Percentiles rank a stretch among this genome's conserved stretches.
These are phyloP conservation scores for Cephus spinipes DNA, from an alignment of 2,888 invertebrate genomes.

Conservation along the genomic window DNA sequence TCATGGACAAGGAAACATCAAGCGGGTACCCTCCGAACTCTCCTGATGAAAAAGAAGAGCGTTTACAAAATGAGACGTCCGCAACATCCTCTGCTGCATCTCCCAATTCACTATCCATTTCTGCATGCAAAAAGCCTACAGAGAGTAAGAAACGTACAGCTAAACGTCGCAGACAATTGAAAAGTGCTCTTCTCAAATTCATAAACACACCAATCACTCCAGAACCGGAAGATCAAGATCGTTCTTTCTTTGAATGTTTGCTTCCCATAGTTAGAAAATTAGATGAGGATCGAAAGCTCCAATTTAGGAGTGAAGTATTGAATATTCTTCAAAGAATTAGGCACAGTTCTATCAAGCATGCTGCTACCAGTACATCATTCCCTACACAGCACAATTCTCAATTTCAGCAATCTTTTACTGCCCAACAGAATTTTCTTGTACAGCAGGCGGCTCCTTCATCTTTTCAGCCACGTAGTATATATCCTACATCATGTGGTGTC, in stretches of 20 bases:
- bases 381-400: too few species aligned
- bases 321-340: background rate
- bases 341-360: too few species aligned
- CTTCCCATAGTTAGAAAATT: background rate
- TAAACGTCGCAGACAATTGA: too few species aligned
- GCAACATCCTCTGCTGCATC: background rate
- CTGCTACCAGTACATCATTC: too few species aligned
- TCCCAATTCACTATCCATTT: background rate
- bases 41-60: background rate
- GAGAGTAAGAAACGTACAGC: background rate
- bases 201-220: background rate
- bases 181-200: background rate
- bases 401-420: too few species aligned
- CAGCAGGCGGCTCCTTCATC: too few species aligned
- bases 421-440: too few species aligned
- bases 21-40: background rate
- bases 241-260: slow-evolving; percentile 6
- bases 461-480: too few species aligned
- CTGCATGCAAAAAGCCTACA: background rate
- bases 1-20: too few species aligned
- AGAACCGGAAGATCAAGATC: background rate
- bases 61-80: background rate
- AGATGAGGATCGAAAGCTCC: background rate
- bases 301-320: slow-evolving; percentile 3
- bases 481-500: too few species aligned